Evolutionary conservation across 2,888 invertebrate species (phyloP).

Genomic region (Cryptus viduatorius): DNA sequence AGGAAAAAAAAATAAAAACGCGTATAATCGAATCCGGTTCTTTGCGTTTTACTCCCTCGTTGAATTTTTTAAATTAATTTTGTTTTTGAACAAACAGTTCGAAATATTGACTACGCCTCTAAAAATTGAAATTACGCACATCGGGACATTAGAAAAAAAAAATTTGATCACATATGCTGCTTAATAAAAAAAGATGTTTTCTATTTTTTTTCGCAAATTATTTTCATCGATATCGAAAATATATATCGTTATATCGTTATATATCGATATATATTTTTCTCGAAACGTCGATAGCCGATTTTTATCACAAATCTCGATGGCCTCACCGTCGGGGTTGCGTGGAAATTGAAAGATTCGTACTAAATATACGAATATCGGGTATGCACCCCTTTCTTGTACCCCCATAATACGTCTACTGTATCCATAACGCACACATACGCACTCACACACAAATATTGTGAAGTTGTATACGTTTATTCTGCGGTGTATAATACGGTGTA

Average conservation of each 20-base stretch:
- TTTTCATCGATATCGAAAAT: no score
- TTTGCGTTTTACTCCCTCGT: constrained; percentile 43
- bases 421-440: background rate
- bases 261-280: background rate
- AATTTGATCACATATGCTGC: no score
- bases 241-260: background rate
- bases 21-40: constrained; percentile 43
- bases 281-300: background rate
- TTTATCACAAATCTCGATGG: background rate
- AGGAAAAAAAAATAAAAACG: constrained; percentile 19
- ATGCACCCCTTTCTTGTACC: constrained; percentile 18
- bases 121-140: background rate
- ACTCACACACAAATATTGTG: constrained; percentile 11
- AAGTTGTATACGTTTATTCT: constrained; percentile 15
- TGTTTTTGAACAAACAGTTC: background rate
- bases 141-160: no score
- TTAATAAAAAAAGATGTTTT: background rate
- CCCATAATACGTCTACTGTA: constrained; percentile 17
- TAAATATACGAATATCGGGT: constrained; percentile 13
- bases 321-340: constrained; percentile 48
- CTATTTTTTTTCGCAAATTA: background rate
- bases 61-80: background rate
- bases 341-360: constrained; percentile 74
- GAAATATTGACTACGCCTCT: background rate
- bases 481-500: constrained; percentile 48